Evolutionary conservation across 2,888 invertebrate genomes (phyloP), one percentile per base, ranked within the genome.

Genomic region (Dyspetes luteomarginatus): DNA sequence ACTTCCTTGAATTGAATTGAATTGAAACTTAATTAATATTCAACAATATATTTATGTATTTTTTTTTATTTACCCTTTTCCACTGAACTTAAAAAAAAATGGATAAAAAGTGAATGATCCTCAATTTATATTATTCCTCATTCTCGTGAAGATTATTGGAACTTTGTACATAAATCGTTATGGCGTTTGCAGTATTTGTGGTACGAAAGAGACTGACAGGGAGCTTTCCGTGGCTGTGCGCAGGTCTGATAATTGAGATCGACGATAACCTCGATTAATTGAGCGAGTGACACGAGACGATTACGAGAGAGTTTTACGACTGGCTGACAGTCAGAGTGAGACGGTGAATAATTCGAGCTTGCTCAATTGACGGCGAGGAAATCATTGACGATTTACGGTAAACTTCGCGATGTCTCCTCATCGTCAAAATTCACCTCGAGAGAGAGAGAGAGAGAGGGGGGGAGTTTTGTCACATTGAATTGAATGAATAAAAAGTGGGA

Each of bases 401-500:
- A 78, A 77, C 68, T 81, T 78, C 74, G 60, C 74, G 68, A 68
- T 45, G 73, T 73, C 22, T 36, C 28, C 43, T 56, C 52, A 36
- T 67, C 50, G 43, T 4, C 69, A 26, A 69, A 12, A 36, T 48
- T 71, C 24, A 30, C 48, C 2, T 12, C 19, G n/a, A 28, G 0
- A 15, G 41, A 41, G 22, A 22, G n/a, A 41, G 43, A 43, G 9
- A 43, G 9, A 28, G 0, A 15, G 19, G 22, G 41, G 9, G 41
- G 19, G 41, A 43, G n/a, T 24, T 41, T 24, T 45, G 12, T 50
- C 62, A 28, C 74, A n/a, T 64, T 24, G 64, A 67, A 76, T 67
- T 67, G 64, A 65, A 73, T 64, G 74, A 65, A 56, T 45, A 67
- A 65, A 74, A 68, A 86, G 85, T 77, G 85, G 75, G 86, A 85